These are phyloP conservation scores for Mythimna vitellina DNA, from an alignment of 2,888 invertebrate genomes.

Conservation along the genomic window DNA sequence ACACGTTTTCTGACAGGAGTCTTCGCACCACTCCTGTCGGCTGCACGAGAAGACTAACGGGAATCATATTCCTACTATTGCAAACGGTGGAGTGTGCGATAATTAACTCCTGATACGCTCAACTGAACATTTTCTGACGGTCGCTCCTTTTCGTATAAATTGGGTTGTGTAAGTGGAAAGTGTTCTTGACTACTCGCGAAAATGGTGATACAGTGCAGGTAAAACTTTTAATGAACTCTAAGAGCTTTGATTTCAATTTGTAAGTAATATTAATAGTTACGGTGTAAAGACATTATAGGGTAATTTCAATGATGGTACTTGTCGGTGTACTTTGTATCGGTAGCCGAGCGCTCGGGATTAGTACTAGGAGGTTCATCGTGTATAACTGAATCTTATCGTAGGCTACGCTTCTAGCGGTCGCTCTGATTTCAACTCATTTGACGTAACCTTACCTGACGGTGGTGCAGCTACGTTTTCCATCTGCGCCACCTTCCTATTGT, in stretches of 20 bases:
- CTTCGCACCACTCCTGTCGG: conserved; percentile 78
- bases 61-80: conserved; percentile 80
- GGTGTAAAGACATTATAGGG: conserved; percentile 66
- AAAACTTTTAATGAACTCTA: conserved; percentile 80
- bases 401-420: conserved; percentile 86
- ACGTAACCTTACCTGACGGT: conserved; percentile 77
- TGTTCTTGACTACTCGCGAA: conserved; percentile 75
- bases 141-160: conserved; percentile 65
- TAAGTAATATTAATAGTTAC: conserved; percentile 74
- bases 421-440: conserved; percentile 81
- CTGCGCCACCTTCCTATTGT: conserved; percentile 85
- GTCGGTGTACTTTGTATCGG: conserved; percentile 56
- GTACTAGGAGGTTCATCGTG: conserved; percentile 64
- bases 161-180: conserved; percentile 74
- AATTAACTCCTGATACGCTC: conserved; percentile 65
- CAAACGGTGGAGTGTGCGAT: conserved; percentile 83
- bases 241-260: conserved; percentile 84
- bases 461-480: conserved; percentile 77
- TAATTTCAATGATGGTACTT: conserved; percentile 59
- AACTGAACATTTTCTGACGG: conserved; percentile 55
- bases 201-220: conserved; percentile 82
- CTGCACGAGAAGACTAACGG: conserved; percentile 86
- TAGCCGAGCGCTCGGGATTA: conserved; percentile 71
- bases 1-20: conserved; percentile 81
- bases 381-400: conserved; percentile 73